Evolutionary conservation across 2,888 invertebrate species (phyloP).

Genomic region (Troglohyphantes excavatus): DNA sequence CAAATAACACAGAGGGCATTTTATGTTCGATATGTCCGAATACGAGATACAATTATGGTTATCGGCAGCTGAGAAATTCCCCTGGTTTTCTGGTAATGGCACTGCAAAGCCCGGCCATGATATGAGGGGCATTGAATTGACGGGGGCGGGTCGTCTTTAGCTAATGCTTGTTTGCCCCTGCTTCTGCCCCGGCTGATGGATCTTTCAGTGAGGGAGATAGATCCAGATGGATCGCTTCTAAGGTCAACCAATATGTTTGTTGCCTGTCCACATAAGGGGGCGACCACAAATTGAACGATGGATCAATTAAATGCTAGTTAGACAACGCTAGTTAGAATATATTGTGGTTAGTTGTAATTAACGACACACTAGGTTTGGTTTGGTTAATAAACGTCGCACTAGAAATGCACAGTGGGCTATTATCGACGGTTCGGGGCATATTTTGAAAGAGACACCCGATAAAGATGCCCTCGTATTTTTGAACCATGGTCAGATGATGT

Average conservation of each 20-base stretch:
- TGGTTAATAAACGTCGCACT: too few species aligned
- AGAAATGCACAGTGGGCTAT: too few species aligned
- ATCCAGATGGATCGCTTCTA: slow-evolving; percentile 70
- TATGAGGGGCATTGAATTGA: slow-evolving; percentile 5
- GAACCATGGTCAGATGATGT: too few species aligned
- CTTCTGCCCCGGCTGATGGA: slow-evolving; percentile 44
- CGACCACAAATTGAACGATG: slow-evolving; percentile 12
- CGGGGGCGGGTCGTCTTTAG: slow-evolving; percentile 37
- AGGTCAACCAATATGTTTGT: slow-evolving; percentile 65
- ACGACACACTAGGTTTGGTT: too few species aligned
- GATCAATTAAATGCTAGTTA: too few species aligned
- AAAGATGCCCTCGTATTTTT: too few species aligned
- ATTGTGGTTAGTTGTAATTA: too few species aligned
- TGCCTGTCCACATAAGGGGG: neutral
- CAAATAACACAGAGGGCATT: too few species aligned
- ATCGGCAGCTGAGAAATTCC: neutral
- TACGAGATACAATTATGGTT: neutral
- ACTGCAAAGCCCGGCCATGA: neutral
- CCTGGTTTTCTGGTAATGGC: neutral
- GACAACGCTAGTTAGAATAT: too few species aligned
- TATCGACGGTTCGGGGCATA: too few species aligned
- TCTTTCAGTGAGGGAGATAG: slow-evolving; percentile 62
- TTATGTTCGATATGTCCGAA: too few species aligned
- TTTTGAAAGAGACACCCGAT: too few species aligned
- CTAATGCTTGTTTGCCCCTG: slow-evolving; percentile 65